Conservation (phyloP, 2,888 invertebrate species). For the Synergus laeviventris region DNA sequence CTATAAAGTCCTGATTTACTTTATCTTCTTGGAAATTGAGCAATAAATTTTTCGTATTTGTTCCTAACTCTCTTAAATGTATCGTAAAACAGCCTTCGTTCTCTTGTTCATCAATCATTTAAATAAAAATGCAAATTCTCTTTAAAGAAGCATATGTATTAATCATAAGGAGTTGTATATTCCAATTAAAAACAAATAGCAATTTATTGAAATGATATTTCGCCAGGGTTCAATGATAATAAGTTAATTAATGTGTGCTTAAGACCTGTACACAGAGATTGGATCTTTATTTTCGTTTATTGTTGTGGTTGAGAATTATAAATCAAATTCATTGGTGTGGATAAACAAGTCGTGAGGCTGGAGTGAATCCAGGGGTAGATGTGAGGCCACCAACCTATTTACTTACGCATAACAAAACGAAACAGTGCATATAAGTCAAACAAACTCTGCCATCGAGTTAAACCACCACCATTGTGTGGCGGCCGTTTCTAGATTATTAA, state of each 20-base stretch:
- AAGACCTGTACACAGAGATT: neutral
- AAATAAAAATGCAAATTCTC: neutral
- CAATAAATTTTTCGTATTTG: constrained; percentile 27
- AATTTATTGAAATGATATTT: neutral
- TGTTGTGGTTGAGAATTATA: constrained; percentile 56
- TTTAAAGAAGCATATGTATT: neutral
- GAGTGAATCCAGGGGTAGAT: constrained; percentile 34
- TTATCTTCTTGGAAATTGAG: constrained; percentile 1
- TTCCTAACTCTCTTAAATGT: neutral
- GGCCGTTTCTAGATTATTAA: constrained; percentile 64
- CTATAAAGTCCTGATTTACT: constrained; percentile 3
- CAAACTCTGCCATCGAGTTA: constrained; percentile 54
- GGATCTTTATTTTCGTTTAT: constrained; percentile 11
- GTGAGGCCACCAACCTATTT: constrained; percentile 53
- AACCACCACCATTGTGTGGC: constrained; percentile 52
- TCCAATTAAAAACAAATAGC: no score
- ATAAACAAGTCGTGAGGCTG: constrained; percentile 59
- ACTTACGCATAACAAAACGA: constrained; percentile 54
- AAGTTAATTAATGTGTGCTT: neutral
- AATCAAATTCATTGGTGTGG: constrained; percentile 69
- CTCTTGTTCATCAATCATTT: constrained; percentile 22
- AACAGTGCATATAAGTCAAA: constrained; percentile 62
- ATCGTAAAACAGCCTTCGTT: neutral
- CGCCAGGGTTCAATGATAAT: neutral
- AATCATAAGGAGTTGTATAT: no score